Conservation (phyloP, 2,113 vertebrate genomes). For the Corynorhinus townsendii region DNA sequence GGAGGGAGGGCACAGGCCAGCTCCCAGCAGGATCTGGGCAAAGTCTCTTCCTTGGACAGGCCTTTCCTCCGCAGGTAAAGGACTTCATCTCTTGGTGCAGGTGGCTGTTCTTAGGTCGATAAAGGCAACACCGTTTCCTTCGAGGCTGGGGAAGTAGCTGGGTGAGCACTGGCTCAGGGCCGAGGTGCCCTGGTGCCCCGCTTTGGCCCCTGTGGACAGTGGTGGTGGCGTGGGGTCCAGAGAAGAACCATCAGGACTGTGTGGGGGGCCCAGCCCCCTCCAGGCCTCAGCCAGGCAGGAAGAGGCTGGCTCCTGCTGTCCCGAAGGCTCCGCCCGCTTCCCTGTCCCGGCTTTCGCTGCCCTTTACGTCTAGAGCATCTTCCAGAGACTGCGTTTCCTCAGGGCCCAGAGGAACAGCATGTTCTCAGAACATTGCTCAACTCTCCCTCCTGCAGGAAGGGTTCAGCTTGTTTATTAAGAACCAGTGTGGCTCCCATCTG, state of each 20-base stretch:
- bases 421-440: conserved; percentile 72
- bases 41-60: background rate
- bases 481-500: background rate
- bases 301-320: conserved; percentile 41
- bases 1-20: background rate
- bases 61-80: background rate
- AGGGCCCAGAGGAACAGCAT: conserved; percentile 62
- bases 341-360: conserved; percentile 34
- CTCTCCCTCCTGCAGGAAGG: conserved; percentile 35
- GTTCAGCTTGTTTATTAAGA: conserved; percentile 31
- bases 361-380: conserved; percentile 66
- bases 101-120: background rate
- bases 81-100: background rate
- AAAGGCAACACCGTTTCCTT: background rate
- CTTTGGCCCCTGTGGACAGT: accelerated
- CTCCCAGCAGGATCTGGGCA: background rate
- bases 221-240: accelerated
- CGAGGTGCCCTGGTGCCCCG: accelerated
- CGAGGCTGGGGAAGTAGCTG: accelerated
- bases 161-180: accelerated
- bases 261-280: background rate
- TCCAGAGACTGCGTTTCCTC: conserved; percentile 57
- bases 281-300: conserved; percentile 62
- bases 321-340: conserved; percentile 2
- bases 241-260: background rate